Conservation (phyloP, 2,888 invertebrate genomes). For the Gisinianus flammeolus region DNA sequence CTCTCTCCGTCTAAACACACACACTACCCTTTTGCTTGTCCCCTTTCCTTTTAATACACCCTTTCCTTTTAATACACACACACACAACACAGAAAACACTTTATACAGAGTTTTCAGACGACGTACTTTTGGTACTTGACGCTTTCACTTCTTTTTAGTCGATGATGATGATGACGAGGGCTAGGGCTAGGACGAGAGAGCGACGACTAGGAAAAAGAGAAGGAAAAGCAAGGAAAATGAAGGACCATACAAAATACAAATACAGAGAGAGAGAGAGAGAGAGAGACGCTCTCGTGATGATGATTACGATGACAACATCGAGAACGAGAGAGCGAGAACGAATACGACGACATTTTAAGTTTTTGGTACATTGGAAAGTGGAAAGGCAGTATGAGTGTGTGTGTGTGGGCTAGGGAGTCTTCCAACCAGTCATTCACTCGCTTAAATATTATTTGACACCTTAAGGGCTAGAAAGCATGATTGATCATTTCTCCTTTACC, state of each 20-base stretch:
- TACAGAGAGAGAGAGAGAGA: too few species aligned
- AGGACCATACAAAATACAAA: too few species aligned
- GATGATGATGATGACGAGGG: background rate
- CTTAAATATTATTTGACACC: conserved; percentile 40
- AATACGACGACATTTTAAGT: background rate
- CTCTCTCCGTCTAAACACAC: background rate
- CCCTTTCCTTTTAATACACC: background rate
- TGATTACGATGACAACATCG: background rate
- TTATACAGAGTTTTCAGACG: too few species aligned
- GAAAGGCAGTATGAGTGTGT: background rate
- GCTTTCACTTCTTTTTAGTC: too few species aligned
- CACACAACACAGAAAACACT: too few species aligned
- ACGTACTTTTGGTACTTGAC: too few species aligned
- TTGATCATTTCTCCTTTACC: conserved; percentile 39
- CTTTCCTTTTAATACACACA: too few species aligned
- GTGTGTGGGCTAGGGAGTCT: background rate
- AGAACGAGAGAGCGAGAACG: background rate
- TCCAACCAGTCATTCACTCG: conserved; percentile 20
- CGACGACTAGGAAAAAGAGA: too few species aligned
- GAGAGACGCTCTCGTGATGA: too few species aligned
- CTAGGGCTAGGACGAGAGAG: background rate
- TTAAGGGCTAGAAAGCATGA: conserved; percentile 37
- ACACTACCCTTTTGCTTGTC: background rate
- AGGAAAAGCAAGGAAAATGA: too few species aligned
- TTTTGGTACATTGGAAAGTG: background rate